Base-by-base conservation (phyloP, 2,797 vertebrate genomes). In the Sebastolobus alascanus region DNA sequence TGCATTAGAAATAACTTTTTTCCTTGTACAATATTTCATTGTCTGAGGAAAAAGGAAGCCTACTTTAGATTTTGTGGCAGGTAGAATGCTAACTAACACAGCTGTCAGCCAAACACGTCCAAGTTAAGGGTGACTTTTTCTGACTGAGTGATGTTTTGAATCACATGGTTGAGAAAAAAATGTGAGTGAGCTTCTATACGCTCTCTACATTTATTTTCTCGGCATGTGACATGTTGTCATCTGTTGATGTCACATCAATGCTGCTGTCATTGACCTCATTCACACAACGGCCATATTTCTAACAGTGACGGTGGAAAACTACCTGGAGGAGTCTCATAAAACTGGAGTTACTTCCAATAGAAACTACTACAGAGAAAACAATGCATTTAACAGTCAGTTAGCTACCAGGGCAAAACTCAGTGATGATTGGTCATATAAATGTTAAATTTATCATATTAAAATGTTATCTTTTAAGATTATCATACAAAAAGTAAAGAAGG, bases 121-220 rank as follows among this genome's bases (percentile, higher is more conserved):
- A 88, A 68, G 68, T 92, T 92, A 91, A 93, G 84, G 90, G 92
- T 89, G 85, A 89, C 73, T 25, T 75, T 81, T 75, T 83, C 52
- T 65, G 75, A 85, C 38, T 7, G 91, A 84, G 90, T 94, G 91
- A 91, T 43, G 37, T 86, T 88, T 84, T 68, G 4, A 75, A 76
- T 80, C 79, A 87, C 89, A 89, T 77, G 79, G 52, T 81, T 43
- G 84, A 85, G 86, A 82, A 90, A 89, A 89, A 80, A 87, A 92
- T 92, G 89, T 43, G 40, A 65, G 8, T 1, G 79, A 85, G 84
- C 73, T 22, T 56, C 31, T 3, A 8, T 31, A 33, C 0, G 3
- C 50, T 61, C 40, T 33, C 25, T 38, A 29, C 81, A 79, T 93
- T 87, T 69, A 11, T 85, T 92, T 92, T 91, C 84, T 92, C 76